A percentile compares a stretch with the other conserved stretches of the same genome.
Conservation (phyloP, 2,113 vertebrate species). For the Vireo altiloquus region DNA sequence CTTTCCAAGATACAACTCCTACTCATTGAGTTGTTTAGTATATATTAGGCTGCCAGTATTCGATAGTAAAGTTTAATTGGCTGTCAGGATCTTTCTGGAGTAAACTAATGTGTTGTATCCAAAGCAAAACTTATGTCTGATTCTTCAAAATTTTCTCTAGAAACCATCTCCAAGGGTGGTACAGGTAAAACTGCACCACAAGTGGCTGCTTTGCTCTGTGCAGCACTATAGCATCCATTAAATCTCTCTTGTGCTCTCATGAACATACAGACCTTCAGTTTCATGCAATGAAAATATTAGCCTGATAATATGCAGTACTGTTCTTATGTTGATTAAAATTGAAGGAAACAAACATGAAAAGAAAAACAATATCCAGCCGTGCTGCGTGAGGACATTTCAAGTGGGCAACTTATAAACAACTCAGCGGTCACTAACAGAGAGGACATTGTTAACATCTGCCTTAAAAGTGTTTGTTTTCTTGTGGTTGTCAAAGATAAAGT, state of each 20-base stretch:
- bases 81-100: background rate
- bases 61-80: background rate
- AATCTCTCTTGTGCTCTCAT: background rate
- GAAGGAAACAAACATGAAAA: background rate
- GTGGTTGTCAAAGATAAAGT: background rate
- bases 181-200: background rate
- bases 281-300: background rate
- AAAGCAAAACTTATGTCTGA: background rate
- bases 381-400: background rate
- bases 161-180: background rate
- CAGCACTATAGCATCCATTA: background rate
- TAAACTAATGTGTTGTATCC: background rate
- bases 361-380: background rate
- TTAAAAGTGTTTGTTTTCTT: background rate
- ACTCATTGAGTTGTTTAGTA: background rate
- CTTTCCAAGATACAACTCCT: background rate
- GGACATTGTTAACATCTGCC: background rate
- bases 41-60: background rate
- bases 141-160: background rate
- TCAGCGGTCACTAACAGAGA: background rate
- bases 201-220: background rate
- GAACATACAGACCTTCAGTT: background rate
- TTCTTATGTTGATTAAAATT: background rate
- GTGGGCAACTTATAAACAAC: background rate
- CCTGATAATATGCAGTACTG: background rate